Percentiles rank a stretch among this genome's conserved stretches.
phyloP scores from a whole-genome alignment of 1,140 invertebrate species.

The Palaemon carinicauda region DNA sequence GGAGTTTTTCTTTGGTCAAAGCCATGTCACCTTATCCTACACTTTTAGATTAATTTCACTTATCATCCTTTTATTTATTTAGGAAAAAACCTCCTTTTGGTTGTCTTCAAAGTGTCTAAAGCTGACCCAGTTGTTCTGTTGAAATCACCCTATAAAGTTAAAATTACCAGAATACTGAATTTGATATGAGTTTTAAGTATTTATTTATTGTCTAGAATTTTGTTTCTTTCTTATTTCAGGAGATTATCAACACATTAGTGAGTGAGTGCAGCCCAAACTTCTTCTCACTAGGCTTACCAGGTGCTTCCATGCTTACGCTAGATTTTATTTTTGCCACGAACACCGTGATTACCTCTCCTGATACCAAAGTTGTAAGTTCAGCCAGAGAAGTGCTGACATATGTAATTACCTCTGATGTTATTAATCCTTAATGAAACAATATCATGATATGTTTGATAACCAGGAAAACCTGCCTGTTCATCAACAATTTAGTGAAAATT shows the following conservation, averaged over 20 bases:
- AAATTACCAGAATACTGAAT: too few species aligned
- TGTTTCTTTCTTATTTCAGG: conserved; percentile 63
- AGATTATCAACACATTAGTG: conserved; percentile 74
- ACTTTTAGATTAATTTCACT: too few species aligned
- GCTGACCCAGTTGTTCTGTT: too few species aligned
- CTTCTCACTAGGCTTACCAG: conserved; percentile 86
- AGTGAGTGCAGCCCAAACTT: conserved; percentile 81
- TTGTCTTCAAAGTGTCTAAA: too few species aligned
- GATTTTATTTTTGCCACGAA: conserved; percentile 92
- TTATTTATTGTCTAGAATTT: background rate
- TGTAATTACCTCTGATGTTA: background rate
- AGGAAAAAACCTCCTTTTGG: too few species aligned
- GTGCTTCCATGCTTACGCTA: conserved; percentile 83
- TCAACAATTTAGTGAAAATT: background rate
- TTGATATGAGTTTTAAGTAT: too few species aligned
- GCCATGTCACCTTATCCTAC: too few species aligned
- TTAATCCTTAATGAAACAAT: background rate
- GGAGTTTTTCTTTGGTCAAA: too few species aligned
- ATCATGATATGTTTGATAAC: background rate
- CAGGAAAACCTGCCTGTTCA: background rate
- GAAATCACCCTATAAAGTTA: too few species aligned
- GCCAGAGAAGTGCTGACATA: too few species aligned
- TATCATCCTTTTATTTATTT: too few species aligned
- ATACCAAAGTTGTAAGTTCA: conserved; percentile 75
- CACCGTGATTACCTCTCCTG: conserved; percentile 81